These are phyloP conservation scores for Neomicropteryx cornuta DNA, from an alignment of 1,140 invertebrate genomes.

Conservation along the genomic window DNA sequence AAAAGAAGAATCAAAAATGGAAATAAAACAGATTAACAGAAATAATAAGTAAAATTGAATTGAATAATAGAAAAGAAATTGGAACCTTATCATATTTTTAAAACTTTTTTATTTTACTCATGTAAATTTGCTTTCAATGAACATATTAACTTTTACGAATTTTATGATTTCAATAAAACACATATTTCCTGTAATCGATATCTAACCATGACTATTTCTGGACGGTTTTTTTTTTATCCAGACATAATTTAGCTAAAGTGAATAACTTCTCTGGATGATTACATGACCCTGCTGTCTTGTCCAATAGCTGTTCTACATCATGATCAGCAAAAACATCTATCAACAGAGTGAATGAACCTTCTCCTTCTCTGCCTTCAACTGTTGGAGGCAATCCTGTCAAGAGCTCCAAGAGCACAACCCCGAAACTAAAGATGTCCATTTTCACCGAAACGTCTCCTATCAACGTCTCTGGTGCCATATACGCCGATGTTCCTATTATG, in stretches of 20 bases:
- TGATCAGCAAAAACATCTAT: slow-evolving; percentile 23
- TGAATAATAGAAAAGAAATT: too few species aligned
- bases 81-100: too few species aligned
- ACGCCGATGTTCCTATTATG: slow-evolving; percentile 57
- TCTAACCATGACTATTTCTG: too few species aligned
- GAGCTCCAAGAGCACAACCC: slow-evolving; percentile 61
- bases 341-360: slow-evolving; percentile 37
- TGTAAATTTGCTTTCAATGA: too few species aligned
- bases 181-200: too few species aligned
- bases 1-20: too few species aligned
- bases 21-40: too few species aligned
- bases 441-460: slow-evolving; percentile 59
- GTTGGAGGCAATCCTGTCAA: slow-evolving; percentile 53
- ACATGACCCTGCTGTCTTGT: slow-evolving; percentile 21
- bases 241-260: slow-evolving; percentile 22
- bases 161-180: too few species aligned
- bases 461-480: slow-evolving; percentile 67
- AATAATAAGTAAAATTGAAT: too few species aligned
- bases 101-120: too few species aligned
- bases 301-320: slow-evolving; percentile 17
- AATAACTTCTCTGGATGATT: slow-evolving; percentile 22
- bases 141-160: too few species aligned
- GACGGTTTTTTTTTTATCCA: slow-evolving; percentile 30
- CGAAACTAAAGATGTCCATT: slow-evolving; percentile 68
- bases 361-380: slow-evolving; percentile 39